Evolutionary conservation across 2,888 invertebrate species (phyloP), one percentile per base, ranked within the genome.

Genomic region (Lordiphosa andalusiaca): DNA sequence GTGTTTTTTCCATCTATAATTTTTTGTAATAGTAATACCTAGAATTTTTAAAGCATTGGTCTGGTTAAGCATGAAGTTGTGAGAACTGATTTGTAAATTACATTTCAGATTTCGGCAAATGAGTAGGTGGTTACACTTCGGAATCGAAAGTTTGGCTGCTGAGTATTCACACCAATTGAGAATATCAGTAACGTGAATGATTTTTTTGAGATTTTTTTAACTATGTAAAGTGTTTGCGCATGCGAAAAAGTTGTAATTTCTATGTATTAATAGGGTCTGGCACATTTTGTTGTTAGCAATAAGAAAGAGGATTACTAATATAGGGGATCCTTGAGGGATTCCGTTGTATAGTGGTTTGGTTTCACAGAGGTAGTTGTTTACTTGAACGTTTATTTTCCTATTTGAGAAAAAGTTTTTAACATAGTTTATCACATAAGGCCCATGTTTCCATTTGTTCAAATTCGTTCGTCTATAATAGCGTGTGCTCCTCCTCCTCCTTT

Each of bases 391-490:
- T 7, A 38, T 39, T 39, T 5, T 7, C 4, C 39, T 7, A 13
- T 39, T 39, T 9, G 39, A 10, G 0, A 39, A 19, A 4, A 50
- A 50, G 36, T 46, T 36, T 36, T 10, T 21, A 19, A n/a, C n/a
- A n/a, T n/a, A n/a, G n/a, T n/a, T n/a, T n/a, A n/a, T n/a, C n/a
- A n/a, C n/a, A n/a, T n/a, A n/a, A 37, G 47, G 21, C 5, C 23
- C 48, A 7, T 3, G 12, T 48, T 16, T 39, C 33, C 40, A 50
- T 47, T 10, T 40, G 23, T 2, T 3, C 2, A 40, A n/a, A n/a
- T n/a, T n/a, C n/a, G 10, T 40, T 40, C 40, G 10, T 40, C 23
- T 9, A 40, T 2, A 21, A 40, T 4, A 3, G 23, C 7, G 23
- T 40, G 40, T 5, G 12, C 3, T 23, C 40, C 40, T 21, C n/a